Conservation (phyloP, 1,140 invertebrate species). For the Pentalonia nigronervosa region DNA sequence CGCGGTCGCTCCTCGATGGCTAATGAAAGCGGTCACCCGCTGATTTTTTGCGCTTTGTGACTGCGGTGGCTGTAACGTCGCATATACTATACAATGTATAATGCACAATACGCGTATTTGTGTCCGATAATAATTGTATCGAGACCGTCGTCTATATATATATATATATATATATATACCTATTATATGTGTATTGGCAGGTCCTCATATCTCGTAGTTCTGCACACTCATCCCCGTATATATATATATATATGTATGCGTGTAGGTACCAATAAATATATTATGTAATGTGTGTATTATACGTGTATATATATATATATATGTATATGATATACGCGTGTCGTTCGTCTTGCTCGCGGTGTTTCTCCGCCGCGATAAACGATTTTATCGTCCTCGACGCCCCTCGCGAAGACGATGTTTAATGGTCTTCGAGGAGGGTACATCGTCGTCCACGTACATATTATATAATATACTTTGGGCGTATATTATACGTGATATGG, state of each 20-base stretch:
- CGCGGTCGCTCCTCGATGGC: conserved; percentile 9
- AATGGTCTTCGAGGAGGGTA: not conserved
- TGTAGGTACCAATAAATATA: not conserved
- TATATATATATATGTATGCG: no score
- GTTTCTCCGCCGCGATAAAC: not conserved
- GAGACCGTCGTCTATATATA: not conserved
- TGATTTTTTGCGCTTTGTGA: conserved; percentile 53
- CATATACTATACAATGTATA: no score
- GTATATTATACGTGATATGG: not conserved
- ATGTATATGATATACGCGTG: not conserved
- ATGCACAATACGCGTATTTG: not conserved
- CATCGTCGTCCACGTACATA: not conserved
- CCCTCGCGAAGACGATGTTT: not conserved
- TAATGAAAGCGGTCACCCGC: conserved; percentile 50
- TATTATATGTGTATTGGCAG: not conserved
- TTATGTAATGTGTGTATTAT: not conserved
- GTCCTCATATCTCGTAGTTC: not conserved
- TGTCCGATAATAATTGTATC: conserved; percentile 21
- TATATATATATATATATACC: no score
- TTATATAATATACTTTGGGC: not conserved
- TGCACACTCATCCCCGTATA: not conserved
- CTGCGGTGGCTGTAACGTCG: not conserved
- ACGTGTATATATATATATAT: not conserved
- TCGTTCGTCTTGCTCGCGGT: not conserved
- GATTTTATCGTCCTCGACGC: not conserved